phyloP scores from a whole-genome alignment of 2,797 vertebrate genomes.

The Diplodus puntazzo region DNA sequence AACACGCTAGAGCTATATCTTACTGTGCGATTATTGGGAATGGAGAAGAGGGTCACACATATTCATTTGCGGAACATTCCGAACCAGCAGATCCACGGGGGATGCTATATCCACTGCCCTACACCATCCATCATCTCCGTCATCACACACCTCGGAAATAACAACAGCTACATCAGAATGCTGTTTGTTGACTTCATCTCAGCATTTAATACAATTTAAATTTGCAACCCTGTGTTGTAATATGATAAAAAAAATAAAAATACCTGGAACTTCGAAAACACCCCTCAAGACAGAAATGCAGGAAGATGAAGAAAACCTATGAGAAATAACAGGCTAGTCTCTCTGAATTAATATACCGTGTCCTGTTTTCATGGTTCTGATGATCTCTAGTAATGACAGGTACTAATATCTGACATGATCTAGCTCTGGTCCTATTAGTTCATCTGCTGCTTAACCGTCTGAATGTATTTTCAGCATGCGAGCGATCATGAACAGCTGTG shows the following conservation, averaged over 20 bases:
- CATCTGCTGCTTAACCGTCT: constrained; percentile 10
- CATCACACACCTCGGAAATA: too few relatives aligned
- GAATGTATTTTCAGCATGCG: neutral
- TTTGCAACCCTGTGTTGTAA: too few relatives aligned
- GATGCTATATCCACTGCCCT: too few relatives aligned
- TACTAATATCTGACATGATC: constrained; percentile 24
- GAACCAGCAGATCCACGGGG: too few relatives aligned
- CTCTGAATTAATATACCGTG: neutral
- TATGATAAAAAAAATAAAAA: too few relatives aligned
- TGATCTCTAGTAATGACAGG: neutral
- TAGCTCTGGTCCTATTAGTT: constrained; percentile 7
- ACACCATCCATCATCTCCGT: too few relatives aligned
- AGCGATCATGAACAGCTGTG: neutral
- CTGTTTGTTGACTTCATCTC: too few relatives aligned
- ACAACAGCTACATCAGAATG: too few relatives aligned
- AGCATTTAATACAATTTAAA: too few relatives aligned
- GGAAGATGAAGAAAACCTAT: neutral
- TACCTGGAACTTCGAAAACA: neutral
- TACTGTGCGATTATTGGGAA: neutral
- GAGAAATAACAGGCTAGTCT: neutral
- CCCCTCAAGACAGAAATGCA: too few relatives aligned
- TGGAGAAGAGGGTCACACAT: neutral
- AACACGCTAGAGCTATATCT: neutral
- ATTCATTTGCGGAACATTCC: neutral
- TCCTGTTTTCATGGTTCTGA: neutral